A percentile compares a stretch with the other conserved stretches of the same genome.
phyloP scores from a whole-genome alignment of 2,113 vertebrate genomes.

The Mesembrinibis cayennensis region DNA sequence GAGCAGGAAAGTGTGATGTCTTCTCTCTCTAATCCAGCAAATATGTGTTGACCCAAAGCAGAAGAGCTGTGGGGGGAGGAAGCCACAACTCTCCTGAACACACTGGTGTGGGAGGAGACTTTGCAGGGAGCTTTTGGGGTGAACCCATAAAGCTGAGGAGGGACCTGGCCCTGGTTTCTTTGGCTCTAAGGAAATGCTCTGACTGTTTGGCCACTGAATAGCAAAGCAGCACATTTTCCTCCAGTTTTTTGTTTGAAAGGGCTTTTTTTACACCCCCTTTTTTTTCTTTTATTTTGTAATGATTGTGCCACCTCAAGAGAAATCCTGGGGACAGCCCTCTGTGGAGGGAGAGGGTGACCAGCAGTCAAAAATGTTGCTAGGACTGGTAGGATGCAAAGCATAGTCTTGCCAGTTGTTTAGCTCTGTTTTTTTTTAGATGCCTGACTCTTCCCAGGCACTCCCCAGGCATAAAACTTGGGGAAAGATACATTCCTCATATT shows the following conservation, averaged over 20 bases:
- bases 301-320: neutral
- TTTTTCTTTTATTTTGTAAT: neutral
- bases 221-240: neutral
- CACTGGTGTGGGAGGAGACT: neutral
- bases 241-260: neutral
- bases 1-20: neutral
- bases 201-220: neutral
- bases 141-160: neutral
- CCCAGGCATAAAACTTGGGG: neutral
- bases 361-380: neutral
- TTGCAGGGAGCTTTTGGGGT: neutral
- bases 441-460: neutral
- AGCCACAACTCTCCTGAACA: neutral
- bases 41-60: neutral
- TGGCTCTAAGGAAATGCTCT: neutral
- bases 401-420: neutral
- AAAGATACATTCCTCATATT: neutral
- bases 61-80: neutral
- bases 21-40: neutral
- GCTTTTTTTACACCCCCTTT: rapidly evolving
- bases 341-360: neutral
- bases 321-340: neutral
- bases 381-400: neutral
- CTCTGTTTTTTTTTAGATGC: neutral
- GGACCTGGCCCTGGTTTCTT: neutral